Evolutionary conservation across 2,113 vertebrate genomes (phyloP).

Genomic region (Austrofundulus limnaeus): DNA sequence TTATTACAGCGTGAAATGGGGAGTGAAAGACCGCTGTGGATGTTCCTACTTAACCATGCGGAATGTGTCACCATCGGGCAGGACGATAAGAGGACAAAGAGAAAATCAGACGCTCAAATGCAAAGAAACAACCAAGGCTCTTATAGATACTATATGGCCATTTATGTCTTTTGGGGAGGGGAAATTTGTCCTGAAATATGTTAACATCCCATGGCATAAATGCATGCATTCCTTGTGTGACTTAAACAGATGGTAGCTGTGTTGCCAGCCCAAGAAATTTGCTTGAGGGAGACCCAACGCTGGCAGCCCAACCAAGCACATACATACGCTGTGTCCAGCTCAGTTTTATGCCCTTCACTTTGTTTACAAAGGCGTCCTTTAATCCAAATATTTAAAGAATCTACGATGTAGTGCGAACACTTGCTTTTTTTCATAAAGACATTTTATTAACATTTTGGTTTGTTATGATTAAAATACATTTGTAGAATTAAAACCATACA

Average conservation of each 20-base stretch:
- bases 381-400: conserved; percentile 15
- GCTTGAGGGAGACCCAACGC: conserved; percentile 37
- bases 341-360: conserved; percentile 37
- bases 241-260: conserved; percentile 59
- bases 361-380: conserved; percentile 26
- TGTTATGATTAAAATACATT: not conserved
- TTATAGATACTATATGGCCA: conserved; percentile 33
- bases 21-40: conserved; percentile 83
- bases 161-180: conserved; percentile 39
- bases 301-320: conserved; percentile 43
- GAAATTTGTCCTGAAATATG: conserved; percentile 66
- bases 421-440: not conserved
- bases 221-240: conserved; percentile 48
- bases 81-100: conserved; percentile 77
- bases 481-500: not conserved
- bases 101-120: conserved; percentile 63
- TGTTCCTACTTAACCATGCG: conserved; percentile 80
- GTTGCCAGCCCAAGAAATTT: conserved; percentile 52
- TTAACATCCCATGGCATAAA: conserved; percentile 56
- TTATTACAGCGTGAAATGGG: conserved; percentile 87
- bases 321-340: conserved; percentile 44
- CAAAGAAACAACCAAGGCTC: conserved; percentile 40
- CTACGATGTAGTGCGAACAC: not conserved
- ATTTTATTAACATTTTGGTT: not conserved
- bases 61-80: conserved; percentile 76